phyloP scores from a whole-genome alignment of 2,113 vertebrate genomes.

The Otis tarda region DNA sequence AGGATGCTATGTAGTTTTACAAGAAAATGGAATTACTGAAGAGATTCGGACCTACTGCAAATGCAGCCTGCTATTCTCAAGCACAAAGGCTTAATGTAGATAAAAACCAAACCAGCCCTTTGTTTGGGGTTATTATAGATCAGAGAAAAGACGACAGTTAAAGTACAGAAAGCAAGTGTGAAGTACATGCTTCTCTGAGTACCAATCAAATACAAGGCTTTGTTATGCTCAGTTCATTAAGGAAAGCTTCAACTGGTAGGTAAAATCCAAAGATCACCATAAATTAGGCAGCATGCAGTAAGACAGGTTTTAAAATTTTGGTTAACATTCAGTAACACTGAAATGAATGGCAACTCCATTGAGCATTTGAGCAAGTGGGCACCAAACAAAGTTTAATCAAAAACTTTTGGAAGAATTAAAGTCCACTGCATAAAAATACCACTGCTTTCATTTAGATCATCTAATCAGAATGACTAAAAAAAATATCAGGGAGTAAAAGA shows the following conservation, averaged over 20 bases:
- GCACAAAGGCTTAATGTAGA: fast-evolving
- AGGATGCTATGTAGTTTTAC: not conserved
- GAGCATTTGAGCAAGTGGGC: not conserved
- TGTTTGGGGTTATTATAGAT: not conserved
- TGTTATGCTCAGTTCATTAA: not conserved
- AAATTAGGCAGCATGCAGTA: not conserved
- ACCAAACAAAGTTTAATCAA: not conserved
- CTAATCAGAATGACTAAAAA: not conserved
- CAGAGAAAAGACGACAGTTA: not conserved
- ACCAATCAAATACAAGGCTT: not conserved
- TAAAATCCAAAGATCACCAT: not conserved
- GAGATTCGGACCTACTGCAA: not conserved
- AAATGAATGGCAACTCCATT: not conserved
- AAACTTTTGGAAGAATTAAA: not conserved
- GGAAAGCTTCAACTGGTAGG: not conserved
- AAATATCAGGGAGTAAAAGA: not conserved
- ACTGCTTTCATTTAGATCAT: not conserved
- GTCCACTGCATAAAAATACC: not conserved
- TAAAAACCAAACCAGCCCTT: not conserved
- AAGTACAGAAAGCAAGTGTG: not conserved
- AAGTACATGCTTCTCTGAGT: not conserved
- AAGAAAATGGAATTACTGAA: not conserved
- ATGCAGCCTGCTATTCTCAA: not conserved
- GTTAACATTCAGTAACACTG: not conserved
- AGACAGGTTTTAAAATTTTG: not conserved